phyloP scores from a whole-genome alignment of 2,113 vertebrate species.

The Neolamprologus brichardi region DNA sequence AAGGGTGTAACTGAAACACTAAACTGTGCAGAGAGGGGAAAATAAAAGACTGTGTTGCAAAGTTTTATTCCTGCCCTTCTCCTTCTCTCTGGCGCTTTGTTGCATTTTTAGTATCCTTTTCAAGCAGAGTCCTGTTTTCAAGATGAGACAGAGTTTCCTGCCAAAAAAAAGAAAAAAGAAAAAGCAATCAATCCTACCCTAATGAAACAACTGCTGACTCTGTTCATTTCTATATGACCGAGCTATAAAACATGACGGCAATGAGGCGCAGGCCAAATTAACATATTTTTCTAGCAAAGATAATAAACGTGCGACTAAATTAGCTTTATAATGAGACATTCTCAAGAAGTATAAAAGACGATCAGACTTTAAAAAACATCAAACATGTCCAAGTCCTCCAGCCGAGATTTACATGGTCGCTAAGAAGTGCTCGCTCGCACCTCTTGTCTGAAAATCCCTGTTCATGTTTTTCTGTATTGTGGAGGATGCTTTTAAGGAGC shows the following conservation, averaged over 20 bases:
- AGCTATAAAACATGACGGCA: neutral
- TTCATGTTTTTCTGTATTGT: constrained; percentile 50
- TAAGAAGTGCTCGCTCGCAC: constrained; percentile 31
- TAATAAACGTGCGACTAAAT: neutral
- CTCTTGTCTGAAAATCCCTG: constrained; percentile 57
- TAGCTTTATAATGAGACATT: neutral
- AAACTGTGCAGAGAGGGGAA: constrained; percentile 48
- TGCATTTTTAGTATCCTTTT: constrained; percentile 31
- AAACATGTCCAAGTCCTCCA: constrained; percentile 26
- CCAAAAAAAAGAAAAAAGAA: neutral
- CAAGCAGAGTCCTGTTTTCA: neutral
- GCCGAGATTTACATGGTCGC: constrained; percentile 39
- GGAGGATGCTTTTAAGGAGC: constrained; percentile 72
- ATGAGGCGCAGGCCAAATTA: neutral
- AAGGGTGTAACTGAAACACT: constrained; percentile 72
- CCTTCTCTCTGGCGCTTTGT: constrained; percentile 23
- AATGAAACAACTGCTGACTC: neutral
- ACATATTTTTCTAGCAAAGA: neutral
- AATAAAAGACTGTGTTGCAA: constrained; percentile 54
- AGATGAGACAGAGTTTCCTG: neutral
- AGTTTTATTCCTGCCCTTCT: constrained; percentile 45
- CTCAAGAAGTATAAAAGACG: neutral
- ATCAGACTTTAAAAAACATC: constrained; percentile 19
- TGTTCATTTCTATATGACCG: neutral
- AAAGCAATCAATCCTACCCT: neutral